Evolutionary conservation across 2,888 invertebrate species (phyloP).

Genomic region (Eupithecia dodoneata): DNA sequence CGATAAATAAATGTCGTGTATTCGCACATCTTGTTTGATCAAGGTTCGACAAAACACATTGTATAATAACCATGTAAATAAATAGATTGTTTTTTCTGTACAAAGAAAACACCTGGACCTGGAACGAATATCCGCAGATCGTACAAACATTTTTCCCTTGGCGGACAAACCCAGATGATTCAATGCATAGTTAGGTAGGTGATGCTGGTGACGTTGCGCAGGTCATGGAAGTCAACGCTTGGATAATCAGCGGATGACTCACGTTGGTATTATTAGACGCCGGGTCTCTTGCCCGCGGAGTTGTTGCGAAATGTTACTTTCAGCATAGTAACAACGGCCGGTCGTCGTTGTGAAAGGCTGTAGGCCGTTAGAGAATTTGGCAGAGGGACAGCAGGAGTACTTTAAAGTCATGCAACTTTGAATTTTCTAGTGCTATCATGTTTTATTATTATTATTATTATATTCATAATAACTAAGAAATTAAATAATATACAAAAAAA

Average conservation of each 20-base stretch:
- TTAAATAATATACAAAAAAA: too few species aligned
- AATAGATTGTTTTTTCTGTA: too few species aligned
- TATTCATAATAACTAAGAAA: too few species aligned
- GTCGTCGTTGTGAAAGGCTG: too few species aligned
- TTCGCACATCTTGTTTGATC: too few species aligned
- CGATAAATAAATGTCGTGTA: too few species aligned
- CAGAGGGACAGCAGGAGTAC: too few species aligned
- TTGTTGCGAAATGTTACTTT: neutral
- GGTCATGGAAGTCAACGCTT: constrained; percentile 6
- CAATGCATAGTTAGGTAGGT: neutral
- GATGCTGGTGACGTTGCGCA: neutral
- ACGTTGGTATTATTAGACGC: neutral
- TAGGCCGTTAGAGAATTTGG: too few species aligned
- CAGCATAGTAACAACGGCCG: neutral
- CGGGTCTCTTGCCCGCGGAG: neutral
- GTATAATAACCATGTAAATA: too few species aligned
- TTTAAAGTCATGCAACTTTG: neutral
- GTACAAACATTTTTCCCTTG: neutral
- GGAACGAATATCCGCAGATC: neutral
- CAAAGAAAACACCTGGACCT: too few species aligned
- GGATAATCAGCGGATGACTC: constrained; percentile 7
- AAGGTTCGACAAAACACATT: too few species aligned
- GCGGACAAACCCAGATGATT: neutral
- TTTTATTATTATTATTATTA: neutral
- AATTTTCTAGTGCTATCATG: neutral